A percentile compares a stretch with the other conserved stretches of the same genome.
These are phyloP conservation scores for Drosophila kohkoa DNA, from an alignment of 1,140 invertebrate species.

Conservation along the genomic window DNA sequence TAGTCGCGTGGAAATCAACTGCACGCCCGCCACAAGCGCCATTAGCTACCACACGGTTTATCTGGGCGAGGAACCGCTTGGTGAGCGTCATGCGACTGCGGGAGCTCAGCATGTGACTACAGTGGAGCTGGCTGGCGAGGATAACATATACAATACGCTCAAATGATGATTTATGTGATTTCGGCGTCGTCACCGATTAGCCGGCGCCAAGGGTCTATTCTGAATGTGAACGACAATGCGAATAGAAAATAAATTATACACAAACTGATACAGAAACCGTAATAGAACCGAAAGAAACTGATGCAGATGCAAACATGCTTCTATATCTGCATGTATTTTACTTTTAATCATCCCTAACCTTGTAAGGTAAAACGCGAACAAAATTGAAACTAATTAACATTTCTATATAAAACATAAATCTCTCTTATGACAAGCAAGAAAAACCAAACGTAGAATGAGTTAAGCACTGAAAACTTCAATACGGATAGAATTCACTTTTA, in stretches of 20 bases:
- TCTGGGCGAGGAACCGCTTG: slow-evolving; percentile 74
- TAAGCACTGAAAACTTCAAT: slow-evolving; percentile 13
- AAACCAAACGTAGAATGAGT: slow-evolving; percentile 28
- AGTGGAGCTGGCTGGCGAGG: slow-evolving; percentile 73
- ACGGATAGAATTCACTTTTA: background rate
- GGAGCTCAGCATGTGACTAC: slow-evolving; percentile 64
- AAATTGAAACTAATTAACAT: slow-evolving; percentile 28
- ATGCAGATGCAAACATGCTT: background rate
- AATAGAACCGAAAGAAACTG: background rate
- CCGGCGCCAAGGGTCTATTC: slow-evolving; percentile 73
- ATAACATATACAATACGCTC: slow-evolving; percentile 84
- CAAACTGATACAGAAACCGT: background rate
- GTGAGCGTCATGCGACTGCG: slow-evolving; percentile 52
- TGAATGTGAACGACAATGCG: slow-evolving; percentile 44
- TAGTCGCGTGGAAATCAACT: slow-evolving; percentile 79
- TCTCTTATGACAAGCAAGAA: slow-evolving; percentile 19
- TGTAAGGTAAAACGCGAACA: slow-evolving; percentile 33
- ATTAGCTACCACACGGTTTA: slow-evolving; percentile 81
- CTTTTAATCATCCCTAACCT: slow-evolving; percentile 40
- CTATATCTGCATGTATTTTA: slow-evolving; percentile 34
- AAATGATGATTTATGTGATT: slow-evolving; percentile 85
- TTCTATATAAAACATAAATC: slow-evolving; percentile 42
- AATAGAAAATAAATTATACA: slow-evolving; percentile 27
- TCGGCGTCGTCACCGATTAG: slow-evolving; percentile 74
- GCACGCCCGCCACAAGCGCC: slow-evolving; percentile 59